Evolutionary conservation across 1,140 invertebrate species (phyloP).

Genomic region (Diorhabda carinulata): DNA sequence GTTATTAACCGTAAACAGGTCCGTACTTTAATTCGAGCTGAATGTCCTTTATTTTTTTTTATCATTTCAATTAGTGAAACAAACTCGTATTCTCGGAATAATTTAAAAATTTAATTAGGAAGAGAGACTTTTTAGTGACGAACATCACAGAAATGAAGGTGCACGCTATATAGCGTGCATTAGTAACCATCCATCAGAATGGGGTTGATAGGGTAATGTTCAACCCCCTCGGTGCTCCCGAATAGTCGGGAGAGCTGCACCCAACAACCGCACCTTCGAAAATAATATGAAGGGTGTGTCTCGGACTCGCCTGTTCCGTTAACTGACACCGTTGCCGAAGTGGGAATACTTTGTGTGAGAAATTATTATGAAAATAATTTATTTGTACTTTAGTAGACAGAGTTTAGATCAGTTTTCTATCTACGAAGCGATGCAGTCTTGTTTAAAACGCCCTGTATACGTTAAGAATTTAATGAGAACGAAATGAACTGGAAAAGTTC

Average conservation of each 20-base stretch:
- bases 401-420: too few relatives aligned
- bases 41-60: too few relatives aligned
- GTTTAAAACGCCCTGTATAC: too few relatives aligned
- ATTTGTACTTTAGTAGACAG: too few relatives aligned
- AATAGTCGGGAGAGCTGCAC: background rate
- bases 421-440: too few relatives aligned
- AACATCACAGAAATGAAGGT: conserved; percentile 5
- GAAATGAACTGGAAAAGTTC: too few relatives aligned
- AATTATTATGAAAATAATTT: too few relatives aligned
- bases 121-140: conserved; percentile 9
- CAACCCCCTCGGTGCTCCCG: conserved; percentile 4
- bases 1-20: too few relatives aligned
- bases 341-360: background rate
- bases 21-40: too few relatives aligned
- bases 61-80: too few relatives aligned
- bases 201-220: background rate
- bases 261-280: conserved; percentile 4
- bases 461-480: too few relatives aligned
- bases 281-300: conserved; percentile 6
- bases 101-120: conserved; percentile 6
- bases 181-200: background rate
- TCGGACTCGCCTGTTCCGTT: background rate
- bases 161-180: conserved; percentile 8
- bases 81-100: background rate
- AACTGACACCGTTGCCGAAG: conserved; percentile 3